phyloP scores from a whole-genome alignment of 92 coral and sea anemone genomes.

The Porites evermanni region DNA sequence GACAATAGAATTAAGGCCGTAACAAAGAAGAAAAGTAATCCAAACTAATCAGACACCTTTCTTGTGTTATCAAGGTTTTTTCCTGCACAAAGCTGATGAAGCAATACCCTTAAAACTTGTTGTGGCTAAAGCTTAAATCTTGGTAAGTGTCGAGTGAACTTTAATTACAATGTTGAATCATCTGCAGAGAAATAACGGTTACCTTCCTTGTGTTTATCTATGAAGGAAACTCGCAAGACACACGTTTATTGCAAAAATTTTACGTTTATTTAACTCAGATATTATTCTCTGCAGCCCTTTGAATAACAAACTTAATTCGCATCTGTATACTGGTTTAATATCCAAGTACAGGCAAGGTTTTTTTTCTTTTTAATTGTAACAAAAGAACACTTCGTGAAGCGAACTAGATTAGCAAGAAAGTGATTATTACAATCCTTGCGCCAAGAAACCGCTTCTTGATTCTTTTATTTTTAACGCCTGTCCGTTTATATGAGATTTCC shows the following conservation, averaged over 20 bases:
- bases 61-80: background rate
- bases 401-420: background rate
- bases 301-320: no score
- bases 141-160: constrained; percentile 9
- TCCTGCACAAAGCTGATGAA: background rate
- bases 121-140: background rate
- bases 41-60: background rate
- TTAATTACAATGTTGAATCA: background rate
- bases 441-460: background rate
- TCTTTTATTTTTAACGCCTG: background rate
- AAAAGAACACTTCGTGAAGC: background rate
- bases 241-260: no score
- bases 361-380: background rate
- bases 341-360: background rate
- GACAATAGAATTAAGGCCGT: constrained; percentile 1
- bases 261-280: no score
- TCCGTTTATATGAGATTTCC: background rate
- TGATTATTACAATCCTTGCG: constrained; percentile 1
- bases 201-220: no score
- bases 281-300: no score
- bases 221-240: no score
- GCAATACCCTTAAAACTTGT: no score
- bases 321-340: no score
- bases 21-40: no score
- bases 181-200: no score